A percentile compares a stretch with the other conserved stretches of the same genome.
Conservation (phyloP, 1,140 invertebrate genomes). For the Hermatobates lingyangjiaoensis region DNA sequence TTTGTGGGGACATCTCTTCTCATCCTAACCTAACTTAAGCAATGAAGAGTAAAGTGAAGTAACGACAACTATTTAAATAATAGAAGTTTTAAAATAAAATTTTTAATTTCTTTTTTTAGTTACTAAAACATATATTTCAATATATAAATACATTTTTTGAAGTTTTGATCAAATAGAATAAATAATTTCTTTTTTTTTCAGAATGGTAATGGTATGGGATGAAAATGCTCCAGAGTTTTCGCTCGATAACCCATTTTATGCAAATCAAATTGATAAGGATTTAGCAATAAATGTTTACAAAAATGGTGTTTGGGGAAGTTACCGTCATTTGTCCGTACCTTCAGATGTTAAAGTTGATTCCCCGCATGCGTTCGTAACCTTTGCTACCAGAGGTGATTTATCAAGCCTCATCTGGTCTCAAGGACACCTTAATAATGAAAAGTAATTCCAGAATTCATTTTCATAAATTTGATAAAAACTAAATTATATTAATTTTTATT, state of each 20-base stretch:
- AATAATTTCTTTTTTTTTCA: constrained; percentile 18
- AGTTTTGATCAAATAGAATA: constrained; percentile 3
- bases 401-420: constrained; percentile 68
- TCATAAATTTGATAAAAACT: too few relatives aligned
- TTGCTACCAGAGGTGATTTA: constrained; percentile 60
- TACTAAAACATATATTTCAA: too few relatives aligned
- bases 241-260: constrained; percentile 35
- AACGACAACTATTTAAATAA: too few relatives aligned
- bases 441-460: constrained; percentile 21
- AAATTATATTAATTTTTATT: too few relatives aligned
- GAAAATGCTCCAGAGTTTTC: constrained; percentile 30
- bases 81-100: background rate
- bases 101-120: too few relatives aligned
- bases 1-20: too few relatives aligned
- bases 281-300: constrained; percentile 63
- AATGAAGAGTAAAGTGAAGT: too few relatives aligned
- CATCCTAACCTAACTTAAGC: too few relatives aligned
- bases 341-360: constrained; percentile 20
- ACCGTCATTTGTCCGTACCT: constrained; percentile 35
- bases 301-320: constrained; percentile 53
- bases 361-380: constrained; percentile 58
- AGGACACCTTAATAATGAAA: constrained; percentile 30
- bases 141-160: too few relatives aligned
- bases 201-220: constrained; percentile 43
- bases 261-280: constrained; percentile 44